Evolutionary conservation across 2,113 vertebrate genomes (phyloP).

Genomic region (Beaufortia kweichowensis): DNA sequence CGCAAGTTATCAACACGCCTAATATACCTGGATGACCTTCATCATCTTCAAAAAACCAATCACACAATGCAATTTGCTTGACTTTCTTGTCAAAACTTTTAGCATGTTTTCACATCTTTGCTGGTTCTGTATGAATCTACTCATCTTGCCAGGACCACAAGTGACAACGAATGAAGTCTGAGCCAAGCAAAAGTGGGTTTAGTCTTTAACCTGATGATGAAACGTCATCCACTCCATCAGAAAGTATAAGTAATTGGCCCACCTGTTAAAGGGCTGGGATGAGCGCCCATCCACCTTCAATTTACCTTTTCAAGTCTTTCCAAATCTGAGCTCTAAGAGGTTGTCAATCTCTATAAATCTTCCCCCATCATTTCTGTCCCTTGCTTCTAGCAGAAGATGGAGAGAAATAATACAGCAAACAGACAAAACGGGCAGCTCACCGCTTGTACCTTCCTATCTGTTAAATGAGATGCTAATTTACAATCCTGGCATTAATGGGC

Average conservation of each 20-base stretch:
- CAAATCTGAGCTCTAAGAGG: constrained; percentile 42
- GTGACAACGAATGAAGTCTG: not conserved
- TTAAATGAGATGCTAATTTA: constrained; percentile 22
- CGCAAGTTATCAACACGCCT: too few species aligned
- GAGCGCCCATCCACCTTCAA: constrained; percentile 26
- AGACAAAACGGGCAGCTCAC: not conserved
- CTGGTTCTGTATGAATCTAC: not conserved
- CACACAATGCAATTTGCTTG: too few species aligned
- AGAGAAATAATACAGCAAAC: not conserved
- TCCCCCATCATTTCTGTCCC: constrained; percentile 54
- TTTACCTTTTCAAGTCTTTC: constrained; percentile 42
- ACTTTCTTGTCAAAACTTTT: too few species aligned
- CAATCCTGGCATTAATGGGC: constrained; percentile 51
- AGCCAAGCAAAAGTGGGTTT: constrained; percentile 27
- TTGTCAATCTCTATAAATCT: constrained; percentile 57
- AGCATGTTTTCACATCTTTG: not conserved
- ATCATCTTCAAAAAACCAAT: too few species aligned
- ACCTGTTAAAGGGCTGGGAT: constrained; percentile 16
- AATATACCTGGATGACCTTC: too few species aligned
- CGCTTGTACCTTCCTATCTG: not conserved
- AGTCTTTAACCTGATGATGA: constrained; percentile 40
- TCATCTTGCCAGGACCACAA: not conserved
- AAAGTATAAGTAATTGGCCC: constrained; percentile 28
- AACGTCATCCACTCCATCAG: constrained; percentile 38
- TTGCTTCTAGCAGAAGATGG: constrained; percentile 21